Evolutionary conservation across 2,888 invertebrate species (phyloP).

Genomic region (Cryptophagus acutangulus): DNA sequence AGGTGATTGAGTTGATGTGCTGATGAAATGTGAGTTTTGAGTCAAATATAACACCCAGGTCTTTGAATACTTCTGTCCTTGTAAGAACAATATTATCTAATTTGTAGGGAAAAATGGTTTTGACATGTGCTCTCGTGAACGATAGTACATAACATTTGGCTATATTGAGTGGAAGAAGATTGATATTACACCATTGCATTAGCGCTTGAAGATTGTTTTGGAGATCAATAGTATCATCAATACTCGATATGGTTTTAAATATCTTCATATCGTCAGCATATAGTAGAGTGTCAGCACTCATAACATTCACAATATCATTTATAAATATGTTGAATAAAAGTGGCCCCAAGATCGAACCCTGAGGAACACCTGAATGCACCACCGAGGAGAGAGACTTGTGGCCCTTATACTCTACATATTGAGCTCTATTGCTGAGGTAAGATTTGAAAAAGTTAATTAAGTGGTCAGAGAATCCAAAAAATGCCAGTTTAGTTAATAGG

Average conservation of each 20-base stretch:
- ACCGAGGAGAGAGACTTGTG: not conserved
- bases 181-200: not conserved
- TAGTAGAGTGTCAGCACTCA: no score
- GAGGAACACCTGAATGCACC: not conserved
- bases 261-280: slow-evolving; percentile 1
- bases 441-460: not conserved
- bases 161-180: not conserved
- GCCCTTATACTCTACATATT: not conserved
- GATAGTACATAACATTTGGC: not conserved
- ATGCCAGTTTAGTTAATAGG: not conserved
- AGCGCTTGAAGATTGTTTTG: not conserved
- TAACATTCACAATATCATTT: not conserved
- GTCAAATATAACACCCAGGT: no score
- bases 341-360: not conserved
- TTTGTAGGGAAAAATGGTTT: no score
- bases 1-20: no score
- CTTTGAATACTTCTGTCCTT: no score
- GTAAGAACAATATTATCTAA: no score
- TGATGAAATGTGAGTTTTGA: no score
- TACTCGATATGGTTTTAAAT: not conserved
- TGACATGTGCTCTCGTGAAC: not conserved
- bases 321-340: not conserved
- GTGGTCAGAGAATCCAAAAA: not conserved
- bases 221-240: not conserved
- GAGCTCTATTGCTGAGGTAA: not conserved